These are phyloP conservation scores for Pseudopleuronectes americanus DNA, from an alignment of 2,797 vertebrate species.

Conservation along the genomic window DNA sequence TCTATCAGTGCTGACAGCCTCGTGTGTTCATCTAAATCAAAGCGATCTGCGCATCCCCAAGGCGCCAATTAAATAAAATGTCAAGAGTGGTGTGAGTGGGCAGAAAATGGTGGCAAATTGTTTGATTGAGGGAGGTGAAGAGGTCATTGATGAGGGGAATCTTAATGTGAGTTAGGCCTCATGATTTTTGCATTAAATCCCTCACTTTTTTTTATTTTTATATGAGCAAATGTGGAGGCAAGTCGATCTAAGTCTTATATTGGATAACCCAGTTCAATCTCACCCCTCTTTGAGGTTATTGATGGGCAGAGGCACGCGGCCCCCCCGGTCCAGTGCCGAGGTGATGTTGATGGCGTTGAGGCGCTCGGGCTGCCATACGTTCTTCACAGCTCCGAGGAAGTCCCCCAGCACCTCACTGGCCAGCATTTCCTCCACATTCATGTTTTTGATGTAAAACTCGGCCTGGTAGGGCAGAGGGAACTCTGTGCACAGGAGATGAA, in stretches of 20 bases:
- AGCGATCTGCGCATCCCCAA: conserved; percentile 36
- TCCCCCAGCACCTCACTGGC: conserved; percentile 98
- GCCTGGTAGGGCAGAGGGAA: conserved; percentile 95
- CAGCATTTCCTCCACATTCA: conserved; percentile 99
- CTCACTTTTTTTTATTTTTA: neutral
- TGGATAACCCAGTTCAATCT: conserved; percentile 59
- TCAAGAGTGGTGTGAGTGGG: conserved; percentile 25
- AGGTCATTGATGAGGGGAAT: neutral
- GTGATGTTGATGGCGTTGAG: conserved; percentile 99
- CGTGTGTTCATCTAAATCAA: conserved; percentile 41
- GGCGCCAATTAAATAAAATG: conserved; percentile 57
- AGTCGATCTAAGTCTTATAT: no score
- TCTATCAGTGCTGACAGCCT: conserved; percentile 34
- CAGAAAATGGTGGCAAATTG: conserved; percentile 25
- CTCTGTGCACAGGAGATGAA: conserved; percentile 77
- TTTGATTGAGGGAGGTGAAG: conserved; percentile 34
- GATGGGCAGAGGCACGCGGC: conserved; percentile 95
- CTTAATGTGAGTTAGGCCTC: neutral
- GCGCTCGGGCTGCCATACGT: conserved; percentile 96
- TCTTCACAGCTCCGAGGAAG: conserved; percentile 98
- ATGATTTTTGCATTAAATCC: neutral
- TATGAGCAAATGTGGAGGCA: neutral
- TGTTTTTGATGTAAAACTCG: conserved; percentile 98
- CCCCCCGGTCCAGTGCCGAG: conserved; percentile 95
- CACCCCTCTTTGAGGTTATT: conserved; percentile 99